These are phyloP conservation scores for Isichthys henryi DNA, from an alignment of 2,113 vertebrate species.

Conservation along the genomic window DNA sequence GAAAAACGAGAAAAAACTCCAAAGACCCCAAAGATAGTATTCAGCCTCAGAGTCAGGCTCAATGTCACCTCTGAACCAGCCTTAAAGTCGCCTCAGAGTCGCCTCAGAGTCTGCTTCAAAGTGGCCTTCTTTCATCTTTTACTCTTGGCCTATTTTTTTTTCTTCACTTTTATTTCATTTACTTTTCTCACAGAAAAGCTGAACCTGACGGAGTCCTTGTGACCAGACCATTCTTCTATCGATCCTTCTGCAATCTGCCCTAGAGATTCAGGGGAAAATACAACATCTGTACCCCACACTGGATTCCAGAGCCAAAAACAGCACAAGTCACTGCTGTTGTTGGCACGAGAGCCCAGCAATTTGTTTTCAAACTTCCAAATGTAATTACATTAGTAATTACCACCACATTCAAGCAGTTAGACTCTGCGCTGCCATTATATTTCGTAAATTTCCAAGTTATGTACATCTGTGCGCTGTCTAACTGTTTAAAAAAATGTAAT, in stretches of 20 bases:
- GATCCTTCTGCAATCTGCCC: background rate
- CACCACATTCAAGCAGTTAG: background rate
- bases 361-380: constrained; percentile 9
- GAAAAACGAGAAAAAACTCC: background rate
- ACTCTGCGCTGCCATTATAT: background rate
- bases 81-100: background rate
- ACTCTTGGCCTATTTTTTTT: background rate
- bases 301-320: constrained; percentile 7
- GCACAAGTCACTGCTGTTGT: background rate
- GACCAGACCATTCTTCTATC: background rate
- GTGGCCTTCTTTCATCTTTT: background rate
- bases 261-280: background rate
- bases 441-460: background rate
- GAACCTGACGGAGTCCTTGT: background rate
- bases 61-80: background rate
- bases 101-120: background rate
- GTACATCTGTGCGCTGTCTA: background rate
- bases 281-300: background rate
- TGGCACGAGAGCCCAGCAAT: background rate
- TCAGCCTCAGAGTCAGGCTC: background rate
- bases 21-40: background rate
- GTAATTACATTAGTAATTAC: constrained; percentile 14
- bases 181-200: background rate
- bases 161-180: background rate
- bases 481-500: background rate